These are phyloP conservation scores for Chiloscyllium plagiosum DNA, from an alignment of 2,113 vertebrate species.

Conservation along the genomic window DNA sequence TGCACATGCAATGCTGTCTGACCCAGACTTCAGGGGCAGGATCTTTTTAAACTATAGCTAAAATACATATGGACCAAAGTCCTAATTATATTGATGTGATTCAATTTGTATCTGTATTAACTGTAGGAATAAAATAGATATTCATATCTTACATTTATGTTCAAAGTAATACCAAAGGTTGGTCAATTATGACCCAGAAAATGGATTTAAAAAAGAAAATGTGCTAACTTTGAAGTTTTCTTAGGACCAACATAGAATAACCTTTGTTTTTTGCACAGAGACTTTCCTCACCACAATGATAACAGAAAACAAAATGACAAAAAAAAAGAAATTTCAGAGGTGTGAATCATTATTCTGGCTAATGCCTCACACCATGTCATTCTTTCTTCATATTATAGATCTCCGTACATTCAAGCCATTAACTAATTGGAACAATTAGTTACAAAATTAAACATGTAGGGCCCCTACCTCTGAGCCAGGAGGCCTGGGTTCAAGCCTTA, in stretches of 20 bases:
- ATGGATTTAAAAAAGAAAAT: background rate
- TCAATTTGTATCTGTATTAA: background rate
- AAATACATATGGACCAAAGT: background rate
- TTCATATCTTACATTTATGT: background rate
- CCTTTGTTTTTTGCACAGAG: background rate
- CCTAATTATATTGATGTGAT: background rate
- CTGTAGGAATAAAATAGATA: background rate
- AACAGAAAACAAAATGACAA: background rate
- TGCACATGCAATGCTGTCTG: constrained; percentile 1
- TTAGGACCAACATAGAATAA: background rate
- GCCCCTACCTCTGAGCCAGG: too few species aligned
- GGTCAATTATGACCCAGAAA: background rate
- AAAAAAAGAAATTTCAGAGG: background rate
- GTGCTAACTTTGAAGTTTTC: background rate
- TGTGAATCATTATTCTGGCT: background rate
- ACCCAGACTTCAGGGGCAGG: constrained; percentile 23
- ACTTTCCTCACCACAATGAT: background rate
- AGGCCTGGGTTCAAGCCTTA: too few species aligned
- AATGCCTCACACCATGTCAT: background rate
- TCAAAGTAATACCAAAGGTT: background rate
- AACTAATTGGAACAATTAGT: background rate
- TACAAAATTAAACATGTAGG: background rate
- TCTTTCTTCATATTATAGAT: background rate
- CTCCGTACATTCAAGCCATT: background rate
- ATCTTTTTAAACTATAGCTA: background rate